These are phyloP conservation scores for Hyla sarda DNA, from an alignment of 2,113 vertebrate genomes.

Conservation along the genomic window DNA sequence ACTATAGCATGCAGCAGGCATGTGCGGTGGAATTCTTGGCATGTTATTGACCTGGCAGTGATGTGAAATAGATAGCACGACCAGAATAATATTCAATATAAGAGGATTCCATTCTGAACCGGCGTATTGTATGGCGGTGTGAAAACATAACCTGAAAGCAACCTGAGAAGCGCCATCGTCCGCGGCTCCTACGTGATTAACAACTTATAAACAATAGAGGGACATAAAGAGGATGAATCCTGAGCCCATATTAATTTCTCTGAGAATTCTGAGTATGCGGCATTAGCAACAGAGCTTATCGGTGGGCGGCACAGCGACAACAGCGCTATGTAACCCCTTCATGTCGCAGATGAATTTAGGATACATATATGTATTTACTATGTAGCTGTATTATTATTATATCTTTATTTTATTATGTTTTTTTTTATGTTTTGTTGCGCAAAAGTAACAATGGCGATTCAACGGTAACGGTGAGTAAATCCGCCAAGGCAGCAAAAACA, in stretches of 20 bases:
- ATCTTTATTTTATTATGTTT: neutral
- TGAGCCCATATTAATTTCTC: constrained; percentile 23
- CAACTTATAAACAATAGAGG: constrained; percentile 1
- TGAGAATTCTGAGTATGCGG: constrained; percentile 15
- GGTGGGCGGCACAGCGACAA: neutral
- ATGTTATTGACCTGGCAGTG: neutral
- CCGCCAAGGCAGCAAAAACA: too few species aligned
- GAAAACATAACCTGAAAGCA: constrained; percentile 7
- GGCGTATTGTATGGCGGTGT: constrained; percentile 8
- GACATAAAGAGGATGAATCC: constrained; percentile 19
- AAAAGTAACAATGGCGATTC: neutral
- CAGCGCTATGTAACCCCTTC: neutral
- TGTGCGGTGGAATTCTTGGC: constrained; percentile 10
- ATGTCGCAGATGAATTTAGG: neutral
- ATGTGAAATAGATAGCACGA: constrained; percentile 16
- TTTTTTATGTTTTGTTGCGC: neutral
- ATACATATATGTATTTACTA: neutral
- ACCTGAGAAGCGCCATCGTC: neutral
- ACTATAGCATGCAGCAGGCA: neutral
- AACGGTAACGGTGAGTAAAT: too few species aligned
- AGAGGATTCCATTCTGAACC: neutral
- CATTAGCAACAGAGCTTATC: constrained; percentile 17
- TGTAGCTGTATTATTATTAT: neutral
- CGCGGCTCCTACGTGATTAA: constrained; percentile 13
- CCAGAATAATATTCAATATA: constrained; percentile 23